These are phyloP conservation scores for Dermatophagoides farinae DNA, from an alignment of 1,140 invertebrate genomes.

Conservation along the genomic window DNA sequence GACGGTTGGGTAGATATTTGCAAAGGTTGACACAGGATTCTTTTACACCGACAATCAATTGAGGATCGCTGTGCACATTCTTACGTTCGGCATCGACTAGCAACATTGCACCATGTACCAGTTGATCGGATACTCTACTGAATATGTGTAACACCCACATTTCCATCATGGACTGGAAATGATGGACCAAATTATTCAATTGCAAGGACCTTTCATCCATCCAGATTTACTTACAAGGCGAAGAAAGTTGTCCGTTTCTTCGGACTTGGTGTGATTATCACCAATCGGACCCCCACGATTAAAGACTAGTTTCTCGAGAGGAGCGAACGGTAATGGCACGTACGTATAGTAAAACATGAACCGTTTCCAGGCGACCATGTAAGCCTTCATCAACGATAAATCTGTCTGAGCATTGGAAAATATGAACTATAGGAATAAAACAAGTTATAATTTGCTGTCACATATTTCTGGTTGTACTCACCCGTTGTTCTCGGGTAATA, in stretches of 20 bases:
- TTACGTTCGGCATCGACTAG: slow-evolving; percentile 84
- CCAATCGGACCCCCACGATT: slow-evolving; percentile 32
- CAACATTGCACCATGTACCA: slow-evolving; percentile 93
- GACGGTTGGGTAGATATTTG: slow-evolving; percentile 71
- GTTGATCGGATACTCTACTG: slow-evolving; percentile 65
- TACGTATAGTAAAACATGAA: slow-evolving; percentile 95
- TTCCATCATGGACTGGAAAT: slow-evolving; percentile 63
- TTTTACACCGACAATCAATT: slow-evolving; percentile 83
- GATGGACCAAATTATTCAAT: slow-evolving; percentile 14
- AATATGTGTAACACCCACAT: slow-evolving; percentile 97
- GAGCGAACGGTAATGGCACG: slow-evolving; percentile 80
- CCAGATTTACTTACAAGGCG: background rate
- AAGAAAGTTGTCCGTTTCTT: slow-evolving; percentile 10
- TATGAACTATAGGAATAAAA: slow-evolving; percentile 19
- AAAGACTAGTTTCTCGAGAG: slow-evolving; percentile 58
- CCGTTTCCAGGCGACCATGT: slow-evolving; percentile 88
- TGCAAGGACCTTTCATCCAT: too few relatives aligned
- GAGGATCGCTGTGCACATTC: slow-evolving; percentile 90
- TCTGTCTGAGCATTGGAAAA: slow-evolving; percentile 74
- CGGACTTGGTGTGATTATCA: slow-evolving; percentile 21
- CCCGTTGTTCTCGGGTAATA: slow-evolving; percentile 34
- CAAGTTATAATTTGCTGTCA: background rate
- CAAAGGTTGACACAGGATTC: slow-evolving; percentile 94
- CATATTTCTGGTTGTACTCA: too few relatives aligned
- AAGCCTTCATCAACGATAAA: slow-evolving; percentile 78